Percentiles rank a stretch among this genome's conserved stretches.
phyloP scores from a whole-genome alignment of 2,113 vertebrate species.

The Pluvialis apricaria region DNA sequence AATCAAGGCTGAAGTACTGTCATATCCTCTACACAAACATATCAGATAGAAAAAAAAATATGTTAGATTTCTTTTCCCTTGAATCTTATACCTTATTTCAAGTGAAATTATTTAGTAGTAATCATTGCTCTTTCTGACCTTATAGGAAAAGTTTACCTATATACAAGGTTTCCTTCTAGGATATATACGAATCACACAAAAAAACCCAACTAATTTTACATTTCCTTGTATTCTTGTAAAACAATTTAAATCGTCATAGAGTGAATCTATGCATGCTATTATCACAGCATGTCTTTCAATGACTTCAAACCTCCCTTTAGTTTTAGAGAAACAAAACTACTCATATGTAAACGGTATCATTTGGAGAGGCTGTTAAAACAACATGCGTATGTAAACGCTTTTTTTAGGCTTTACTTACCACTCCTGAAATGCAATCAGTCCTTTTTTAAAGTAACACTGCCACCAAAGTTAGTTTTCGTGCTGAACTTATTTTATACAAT shows the following conservation, averaged over 20 bases:
- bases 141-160: background rate
- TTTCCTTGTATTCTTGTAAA: background rate
- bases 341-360: background rate
- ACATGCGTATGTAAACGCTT: background rate
- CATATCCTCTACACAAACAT: background rate
- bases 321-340: background rate
- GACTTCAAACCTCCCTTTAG: background rate
- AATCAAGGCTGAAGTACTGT: background rate
- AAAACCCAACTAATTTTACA: background rate
- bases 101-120: background rate
- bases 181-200: background rate
- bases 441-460: background rate
- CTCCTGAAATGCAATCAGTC: background rate
- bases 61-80: background rate
- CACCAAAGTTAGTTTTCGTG: background rate
- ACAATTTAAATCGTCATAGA: background rate
- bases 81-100: background rate
- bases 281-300: background rate
- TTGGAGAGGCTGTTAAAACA: background rate
- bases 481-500: background rate
- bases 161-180: background rate
- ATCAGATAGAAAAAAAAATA: background rate
- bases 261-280: background rate
- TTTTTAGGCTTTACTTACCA: background rate
- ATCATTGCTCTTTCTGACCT: background rate